A percentile compares a stretch with the other conserved stretches of the same genome.
These are phyloP conservation scores for Phalacrocorax pelagicus DNA, from an alignment of 2,113 vertebrate genomes.

Conservation along the genomic window DNA sequence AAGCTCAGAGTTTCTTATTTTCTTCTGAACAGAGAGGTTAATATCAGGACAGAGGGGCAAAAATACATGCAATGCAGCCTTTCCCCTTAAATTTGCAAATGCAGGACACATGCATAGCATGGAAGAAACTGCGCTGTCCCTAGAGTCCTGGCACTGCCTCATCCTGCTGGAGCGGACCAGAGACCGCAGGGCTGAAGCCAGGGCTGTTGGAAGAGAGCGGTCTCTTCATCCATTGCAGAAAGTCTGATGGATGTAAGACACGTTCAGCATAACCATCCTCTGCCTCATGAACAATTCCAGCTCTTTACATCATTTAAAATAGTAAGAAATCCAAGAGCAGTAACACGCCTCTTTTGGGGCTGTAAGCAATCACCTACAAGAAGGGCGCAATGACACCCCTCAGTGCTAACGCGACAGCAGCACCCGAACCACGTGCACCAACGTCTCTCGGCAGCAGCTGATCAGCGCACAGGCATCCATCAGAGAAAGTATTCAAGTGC, in stretches of 20 bases:
- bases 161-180: not conserved
- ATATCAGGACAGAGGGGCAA: not conserved
- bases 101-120: not conserved
- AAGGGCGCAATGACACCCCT: no score
- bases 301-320: not conserved
- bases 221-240: not conserved
- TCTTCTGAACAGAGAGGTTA: not conserved
- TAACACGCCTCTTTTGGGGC: not conserved
- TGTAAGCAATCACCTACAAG: not conserved
- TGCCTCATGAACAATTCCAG: not conserved
- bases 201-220: not conserved
- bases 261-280: not conserved
- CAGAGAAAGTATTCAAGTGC: not conserved
- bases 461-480: not conserved
- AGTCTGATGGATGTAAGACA: not conserved
- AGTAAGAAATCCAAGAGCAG: not conserved
- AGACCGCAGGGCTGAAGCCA: not conserved
- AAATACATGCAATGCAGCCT: not conserved
- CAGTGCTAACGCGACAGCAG: not conserved
- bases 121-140: not conserved
- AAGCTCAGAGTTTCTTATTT: not conserved
- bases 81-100: not conserved
- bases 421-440: not conserved
- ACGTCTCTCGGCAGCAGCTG: not conserved
- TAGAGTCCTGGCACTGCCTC: not conserved